Conservation (phyloP, 2,888 invertebrate species). For the Limenitis camilla region DNA sequence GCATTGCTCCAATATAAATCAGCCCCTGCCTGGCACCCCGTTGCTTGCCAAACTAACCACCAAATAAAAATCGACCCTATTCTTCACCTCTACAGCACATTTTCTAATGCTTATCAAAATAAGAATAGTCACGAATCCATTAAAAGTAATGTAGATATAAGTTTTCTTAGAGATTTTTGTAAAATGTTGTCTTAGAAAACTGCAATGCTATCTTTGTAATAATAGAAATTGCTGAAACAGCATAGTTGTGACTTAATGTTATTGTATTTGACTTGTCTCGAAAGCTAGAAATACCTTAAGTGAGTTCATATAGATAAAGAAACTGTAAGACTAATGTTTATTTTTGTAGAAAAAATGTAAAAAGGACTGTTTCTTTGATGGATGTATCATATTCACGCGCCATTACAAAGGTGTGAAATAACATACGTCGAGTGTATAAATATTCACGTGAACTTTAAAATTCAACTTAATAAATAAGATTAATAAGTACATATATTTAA, state of each 20-base stretch:
- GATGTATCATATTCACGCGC: no score
- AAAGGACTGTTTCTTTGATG: no score
- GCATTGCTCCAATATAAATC: conserved; percentile 75
- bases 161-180: conserved; percentile 40
- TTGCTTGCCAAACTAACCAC: conserved; percentile 51
- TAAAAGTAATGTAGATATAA: conserved; percentile 40
- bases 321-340: no score
- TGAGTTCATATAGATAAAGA: background rate
- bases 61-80: conserved; percentile 36
- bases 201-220: conserved; percentile 20
- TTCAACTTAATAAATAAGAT: no score
- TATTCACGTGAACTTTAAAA: no score
- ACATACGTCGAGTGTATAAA: no score
- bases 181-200: conserved; percentile 30
- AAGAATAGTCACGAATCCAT: conserved; percentile 49
- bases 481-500: no score
- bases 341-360: no score
- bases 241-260: conserved; percentile 5
- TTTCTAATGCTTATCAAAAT: conserved; percentile 26
- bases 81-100: conserved; percentile 15
- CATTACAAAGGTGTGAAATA: no score
- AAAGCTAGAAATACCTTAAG: background rate
- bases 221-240: conserved; percentile 15
- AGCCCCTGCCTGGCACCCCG: conserved; percentile 56
- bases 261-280: background rate